phyloP scores from a whole-genome alignment of 1,140 invertebrate genomes.

The Drosophila paulistorum region DNA sequence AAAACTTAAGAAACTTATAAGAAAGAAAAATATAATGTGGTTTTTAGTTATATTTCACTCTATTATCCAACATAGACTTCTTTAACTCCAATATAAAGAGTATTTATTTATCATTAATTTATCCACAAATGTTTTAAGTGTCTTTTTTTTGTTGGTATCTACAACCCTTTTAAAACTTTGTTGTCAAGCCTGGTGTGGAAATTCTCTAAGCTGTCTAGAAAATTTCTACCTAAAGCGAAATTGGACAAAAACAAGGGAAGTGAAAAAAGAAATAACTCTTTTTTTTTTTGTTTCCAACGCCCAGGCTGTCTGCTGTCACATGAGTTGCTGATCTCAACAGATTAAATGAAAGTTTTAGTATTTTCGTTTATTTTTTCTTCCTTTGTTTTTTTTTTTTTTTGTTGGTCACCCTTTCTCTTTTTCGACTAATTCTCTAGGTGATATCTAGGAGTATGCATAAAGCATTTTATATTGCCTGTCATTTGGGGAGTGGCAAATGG shows the following conservation, averaged over 20 bases:
- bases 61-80: too few relatives aligned
- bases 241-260: constrained; percentile 35
- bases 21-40: too few relatives aligned
- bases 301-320: constrained; percentile 43
- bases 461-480: constrained; percentile 67
- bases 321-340: constrained; percentile 68
- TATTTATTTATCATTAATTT: constrained; percentile 2
- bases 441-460: constrained; percentile 57
- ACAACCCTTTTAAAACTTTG: constrained; percentile 40
- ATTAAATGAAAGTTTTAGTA: constrained; percentile 66
- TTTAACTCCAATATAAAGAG: not conserved
- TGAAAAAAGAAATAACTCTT: constrained; percentile 9
- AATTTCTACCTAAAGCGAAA: constrained; percentile 53
- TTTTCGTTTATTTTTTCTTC: not conserved
- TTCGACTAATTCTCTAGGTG: constrained; percentile 53
- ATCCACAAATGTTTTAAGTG: constrained; percentile 22
- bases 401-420: constrained; percentile 18
- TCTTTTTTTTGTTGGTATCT: constrained; percentile 25
- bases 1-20: too few relatives aligned
- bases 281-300: not conserved
- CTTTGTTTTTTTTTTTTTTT: constrained; percentile 25
- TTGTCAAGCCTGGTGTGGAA: constrained; percentile 54
- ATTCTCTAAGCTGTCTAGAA: constrained; percentile 72
- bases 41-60: too few relatives aligned
- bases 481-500: constrained; percentile 58